Evolutionary conservation across 2,113 vertebrate species (phyloP).

Genomic region (Anser brachyrhynchus): DNA sequence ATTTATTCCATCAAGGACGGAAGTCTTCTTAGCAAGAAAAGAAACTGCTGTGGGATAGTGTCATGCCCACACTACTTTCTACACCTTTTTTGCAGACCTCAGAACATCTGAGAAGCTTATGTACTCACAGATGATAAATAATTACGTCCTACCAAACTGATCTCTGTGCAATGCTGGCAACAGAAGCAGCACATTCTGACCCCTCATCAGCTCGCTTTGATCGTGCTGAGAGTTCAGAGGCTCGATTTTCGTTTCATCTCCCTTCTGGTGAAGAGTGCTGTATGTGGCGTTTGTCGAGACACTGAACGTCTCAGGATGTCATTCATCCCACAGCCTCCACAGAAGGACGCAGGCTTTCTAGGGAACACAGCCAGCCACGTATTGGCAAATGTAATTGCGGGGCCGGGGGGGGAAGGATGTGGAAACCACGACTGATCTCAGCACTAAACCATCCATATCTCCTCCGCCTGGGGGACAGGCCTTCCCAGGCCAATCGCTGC

Average conservation of each 20-base stretch:
- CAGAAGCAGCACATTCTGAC: background rate
- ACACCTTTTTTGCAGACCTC: background rate
- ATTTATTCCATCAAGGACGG: constrained; percentile 56
- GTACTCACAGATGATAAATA: background rate
- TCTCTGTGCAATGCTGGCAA: background rate
- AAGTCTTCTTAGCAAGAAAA: constrained; percentile 58
- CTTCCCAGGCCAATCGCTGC: constrained; percentile 25
- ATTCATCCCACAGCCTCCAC: background rate
- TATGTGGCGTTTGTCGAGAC: background rate
- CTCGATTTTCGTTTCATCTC: background rate
- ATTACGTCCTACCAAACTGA: background rate
- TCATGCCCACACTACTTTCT: constrained; percentile 49
- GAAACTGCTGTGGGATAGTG: constrained; percentile 44
- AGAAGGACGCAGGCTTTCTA: background rate
- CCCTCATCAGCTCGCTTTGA: background rate
- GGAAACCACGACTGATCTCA: constrained; percentile 51
- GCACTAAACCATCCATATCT: constrained; percentile 24
- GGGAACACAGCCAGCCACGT: background rate
- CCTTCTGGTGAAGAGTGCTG: background rate
- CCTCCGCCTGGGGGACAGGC: background rate
- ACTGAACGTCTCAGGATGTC: background rate
- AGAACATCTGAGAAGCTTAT: background rate
- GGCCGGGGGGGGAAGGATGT: background rate
- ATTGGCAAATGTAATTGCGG: background rate
- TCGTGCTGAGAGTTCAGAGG: background rate